These are phyloP conservation scores for Axea sp. DNA, from an alignment of 2,888 invertebrate species.

Conservation along the genomic window DNA sequence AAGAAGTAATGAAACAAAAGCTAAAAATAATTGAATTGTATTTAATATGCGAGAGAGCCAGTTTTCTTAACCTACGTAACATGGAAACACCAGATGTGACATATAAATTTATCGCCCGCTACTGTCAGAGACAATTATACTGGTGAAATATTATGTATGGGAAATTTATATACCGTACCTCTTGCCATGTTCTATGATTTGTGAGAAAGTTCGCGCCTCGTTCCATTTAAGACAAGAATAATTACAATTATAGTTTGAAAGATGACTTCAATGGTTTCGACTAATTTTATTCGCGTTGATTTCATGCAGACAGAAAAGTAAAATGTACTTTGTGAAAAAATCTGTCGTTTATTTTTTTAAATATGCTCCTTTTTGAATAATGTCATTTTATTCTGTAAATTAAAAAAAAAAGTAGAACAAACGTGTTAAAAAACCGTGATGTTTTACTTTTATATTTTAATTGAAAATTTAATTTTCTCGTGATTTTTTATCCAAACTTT, in stretches of 20 bases:
- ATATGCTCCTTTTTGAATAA: too few relatives aligned
- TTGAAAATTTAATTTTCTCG: too few relatives aligned
- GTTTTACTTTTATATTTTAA: too few relatives aligned
- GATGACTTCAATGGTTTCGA: not conserved
- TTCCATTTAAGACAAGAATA: constrained; percentile 15
- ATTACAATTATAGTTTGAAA: not conserved
- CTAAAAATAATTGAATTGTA: constrained; percentile 11
- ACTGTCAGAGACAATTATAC: constrained; percentile 25
- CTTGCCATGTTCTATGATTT: constrained; percentile 15
- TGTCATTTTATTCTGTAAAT: too few relatives aligned
- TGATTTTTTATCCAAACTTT: too few relatives aligned
- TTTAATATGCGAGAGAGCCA: not conserved
- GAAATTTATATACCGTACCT: constrained; percentile 7
- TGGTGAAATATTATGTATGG: constrained; percentile 20
- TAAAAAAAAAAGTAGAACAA: too few relatives aligned
- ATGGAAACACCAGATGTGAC: constrained; percentile 32
- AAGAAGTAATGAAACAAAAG: not conserved
- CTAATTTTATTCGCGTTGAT: not conserved
- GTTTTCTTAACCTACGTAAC: constrained; percentile 11
- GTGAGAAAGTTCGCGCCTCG: constrained; percentile 25
- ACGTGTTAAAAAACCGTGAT: too few relatives aligned
- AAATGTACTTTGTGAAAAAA: too few relatives aligned
- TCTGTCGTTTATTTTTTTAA: too few relatives aligned
- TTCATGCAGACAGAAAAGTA: too few relatives aligned
- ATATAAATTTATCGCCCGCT: constrained; percentile 25